phyloP scores from a whole-genome alignment of 2,113 vertebrate species.

The Naja naja region DNA sequence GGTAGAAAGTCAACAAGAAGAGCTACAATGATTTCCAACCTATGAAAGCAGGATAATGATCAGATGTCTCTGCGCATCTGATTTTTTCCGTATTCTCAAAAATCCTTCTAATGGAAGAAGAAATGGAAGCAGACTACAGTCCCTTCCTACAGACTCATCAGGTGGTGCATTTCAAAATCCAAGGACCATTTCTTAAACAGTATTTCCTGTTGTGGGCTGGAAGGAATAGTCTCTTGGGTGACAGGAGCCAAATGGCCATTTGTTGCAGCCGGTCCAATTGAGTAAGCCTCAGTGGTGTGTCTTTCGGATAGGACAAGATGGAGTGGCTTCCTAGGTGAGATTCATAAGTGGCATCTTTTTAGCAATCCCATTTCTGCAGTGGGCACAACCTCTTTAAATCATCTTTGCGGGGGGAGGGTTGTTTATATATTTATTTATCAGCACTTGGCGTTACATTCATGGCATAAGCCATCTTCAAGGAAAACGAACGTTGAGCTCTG shows the following conservation, averaged over 20 bases:
- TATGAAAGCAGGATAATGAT: background rate
- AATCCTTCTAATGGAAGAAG: background rate
- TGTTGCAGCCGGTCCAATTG: background rate
- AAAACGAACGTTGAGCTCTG: background rate
- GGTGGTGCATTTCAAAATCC: background rate
- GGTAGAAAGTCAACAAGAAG: background rate
- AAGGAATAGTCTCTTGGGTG: background rate
- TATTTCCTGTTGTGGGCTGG: background rate
- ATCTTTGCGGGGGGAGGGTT: background rate
- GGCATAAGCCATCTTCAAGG: constrained; percentile 19
- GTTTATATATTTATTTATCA: constrained; percentile 13
- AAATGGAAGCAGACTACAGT: background rate
- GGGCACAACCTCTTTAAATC: background rate
- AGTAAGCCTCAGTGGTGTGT: background rate
- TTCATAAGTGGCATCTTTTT: background rate
- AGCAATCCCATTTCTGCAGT: background rate
- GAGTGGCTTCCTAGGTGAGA: background rate
- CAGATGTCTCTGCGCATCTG: background rate
- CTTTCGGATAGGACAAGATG: background rate
- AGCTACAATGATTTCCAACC: background rate
- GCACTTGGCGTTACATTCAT: constrained; percentile 13
- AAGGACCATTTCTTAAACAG: background rate
- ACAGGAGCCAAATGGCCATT: background rate
- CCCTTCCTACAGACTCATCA: background rate
- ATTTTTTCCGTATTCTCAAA: background rate